Base-by-base conservation (phyloP, 2,113 vertebrate genomes). In the Barnardius zonarius region DNA sequence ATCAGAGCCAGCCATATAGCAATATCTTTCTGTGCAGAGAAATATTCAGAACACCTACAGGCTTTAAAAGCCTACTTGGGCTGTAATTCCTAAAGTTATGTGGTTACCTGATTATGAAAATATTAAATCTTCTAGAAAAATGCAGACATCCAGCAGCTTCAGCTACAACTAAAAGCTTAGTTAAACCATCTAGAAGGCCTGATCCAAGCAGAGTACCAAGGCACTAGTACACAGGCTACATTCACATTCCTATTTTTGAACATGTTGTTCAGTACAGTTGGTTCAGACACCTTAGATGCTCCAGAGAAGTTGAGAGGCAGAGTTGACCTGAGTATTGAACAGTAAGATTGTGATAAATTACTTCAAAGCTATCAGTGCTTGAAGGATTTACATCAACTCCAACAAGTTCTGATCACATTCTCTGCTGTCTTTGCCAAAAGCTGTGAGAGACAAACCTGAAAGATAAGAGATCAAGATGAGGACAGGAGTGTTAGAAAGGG, bases 401-500 rank as follows among this genome's bases (percentile, higher is more conserved):
- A 91, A 46, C 41, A 87, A 86, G 67, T 74, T 91, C 75, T 74
- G 63, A 86, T 83, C 72, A 86, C 16, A 57, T 74, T 74, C 86
- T 83, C 79, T 92, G 92, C 66, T 55, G 69, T 51, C 82, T 85
- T 79, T 86, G 62, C 37, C 63, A 91, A 96, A 91, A 95, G 52
- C 54, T 86, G 72, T 80, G 62, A 91, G 51, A 90, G 18, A 89
- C 61, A 97, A 88, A 90, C 63, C 96, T 94, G 94, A 82, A 95
- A 95, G 94, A 95, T 68, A 93, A 83, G 83, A 97, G 52, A 95
- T 28, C 28, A 57, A 69, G 52, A 79, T 77, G 43, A 91, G 28
- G 41, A 79, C 54, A 64, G 20, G 15, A 88, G 9, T 48, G 62
- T 91, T 73, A 87, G 30, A 13, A 85, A 37, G 18, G 41, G 8